Conservation (phyloP, 2,113 vertebrate genomes). For the Daphoenositta chrysoptera region DNA sequence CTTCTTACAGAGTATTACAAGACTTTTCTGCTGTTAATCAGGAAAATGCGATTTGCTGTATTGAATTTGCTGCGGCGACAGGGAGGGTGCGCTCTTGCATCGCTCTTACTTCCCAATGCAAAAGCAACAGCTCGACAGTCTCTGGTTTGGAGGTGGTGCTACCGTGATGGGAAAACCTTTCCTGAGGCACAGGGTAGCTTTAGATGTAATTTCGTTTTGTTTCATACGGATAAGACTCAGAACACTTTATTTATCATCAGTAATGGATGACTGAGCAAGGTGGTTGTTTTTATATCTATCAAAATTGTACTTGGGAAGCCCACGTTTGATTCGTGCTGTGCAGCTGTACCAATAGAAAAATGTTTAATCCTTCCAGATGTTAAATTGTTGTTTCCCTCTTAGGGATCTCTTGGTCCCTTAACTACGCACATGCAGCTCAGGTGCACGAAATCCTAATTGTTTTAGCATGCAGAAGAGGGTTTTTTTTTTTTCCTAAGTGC, state of each 20-base stretch:
- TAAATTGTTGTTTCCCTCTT: not conserved
- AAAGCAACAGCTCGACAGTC: not conserved
- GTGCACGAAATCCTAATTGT: not conserved
- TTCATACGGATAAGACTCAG: not conserved
- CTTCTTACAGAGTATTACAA: not conserved
- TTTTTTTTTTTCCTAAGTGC: not conserved
- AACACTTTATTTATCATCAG: not conserved
- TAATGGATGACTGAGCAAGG: not conserved
- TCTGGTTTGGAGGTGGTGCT: not conserved
- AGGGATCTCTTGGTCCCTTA: not conserved
- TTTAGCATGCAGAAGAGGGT: not conserved
- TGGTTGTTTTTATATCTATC: not conserved
- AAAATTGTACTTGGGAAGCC: not conserved
- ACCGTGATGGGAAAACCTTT: not conserved
- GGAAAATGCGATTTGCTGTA: not conserved
- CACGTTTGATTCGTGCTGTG: rapidly evolving
- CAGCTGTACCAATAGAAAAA: not conserved
- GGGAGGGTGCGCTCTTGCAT: conserved; percentile 50
- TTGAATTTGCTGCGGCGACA: not conserved
- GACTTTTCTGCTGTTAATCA: not conserved
- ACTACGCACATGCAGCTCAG: not conserved
- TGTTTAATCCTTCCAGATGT: not conserved
- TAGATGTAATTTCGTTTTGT: not conserved
- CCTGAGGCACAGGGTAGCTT: not conserved
- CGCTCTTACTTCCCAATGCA: not conserved